Base-by-base conservation (phyloP, 2,888 invertebrate genomes). In the Synanthedon formicaeformis region DNA sequence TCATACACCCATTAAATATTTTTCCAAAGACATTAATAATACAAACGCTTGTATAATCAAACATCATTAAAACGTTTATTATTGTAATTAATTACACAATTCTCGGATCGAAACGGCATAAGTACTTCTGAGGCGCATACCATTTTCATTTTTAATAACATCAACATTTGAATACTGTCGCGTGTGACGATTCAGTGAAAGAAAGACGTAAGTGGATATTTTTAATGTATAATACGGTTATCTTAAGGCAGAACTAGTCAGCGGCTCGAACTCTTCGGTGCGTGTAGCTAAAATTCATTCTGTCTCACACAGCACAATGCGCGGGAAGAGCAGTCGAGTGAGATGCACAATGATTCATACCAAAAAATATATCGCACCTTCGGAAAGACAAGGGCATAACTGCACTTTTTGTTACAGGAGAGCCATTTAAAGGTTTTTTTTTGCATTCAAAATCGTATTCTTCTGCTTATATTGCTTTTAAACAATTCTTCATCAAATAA, bases 61-160 rank as follows among this genome's bases (percentile, higher is more conserved):
- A 45, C 45, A 45, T 45, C 45, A 45, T 45, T 45, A 45, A 45
- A 45, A 6, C n/a, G 5, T 45, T 45, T 45, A 45, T n/a, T 45
- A 45, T 45, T 45, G 57, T 58, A 56, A 58, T 60, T 60, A 60
- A 60, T 60, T 8, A 45, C 8, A 45, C 45, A 45, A 45, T 1
- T 45, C 13, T 14, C 45, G n/a, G 6, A 6, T 13, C 13, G 45
- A 45, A 45, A 45, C 1, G n/a, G 5, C 14, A 13, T 6, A 45
- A 13, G 2, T 2, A 8, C n/a, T 12, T 3, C n/a, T 5, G 13
- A 13, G 45, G n/a, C 45, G 14, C 13, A 6, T 45, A 45, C 14
- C 45, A 8, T 45, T 45, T 45, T 34, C 8, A 13, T 4, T 45
- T 13, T 14, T 45, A 12, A 45, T 8, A 45, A 45, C 6, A 45